Conservation (phyloP, 1,140 invertebrate genomes). For the Lordiphosa clarofinis region DNA sequence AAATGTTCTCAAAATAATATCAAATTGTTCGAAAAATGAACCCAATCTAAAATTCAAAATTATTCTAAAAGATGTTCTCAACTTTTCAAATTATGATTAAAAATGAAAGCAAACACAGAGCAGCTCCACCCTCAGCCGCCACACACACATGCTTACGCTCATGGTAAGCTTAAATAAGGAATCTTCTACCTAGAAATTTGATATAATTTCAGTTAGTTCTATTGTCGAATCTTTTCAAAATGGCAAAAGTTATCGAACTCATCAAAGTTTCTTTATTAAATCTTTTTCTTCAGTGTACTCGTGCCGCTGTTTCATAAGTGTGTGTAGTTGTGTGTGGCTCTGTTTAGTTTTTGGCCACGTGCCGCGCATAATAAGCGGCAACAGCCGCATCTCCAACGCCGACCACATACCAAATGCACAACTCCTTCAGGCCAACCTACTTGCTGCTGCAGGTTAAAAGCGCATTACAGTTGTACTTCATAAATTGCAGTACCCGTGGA, state of each 20-base stretch:
- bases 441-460: slow-evolving; percentile 54
- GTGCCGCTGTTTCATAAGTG: slow-evolving; percentile 11
- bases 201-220: neutral
- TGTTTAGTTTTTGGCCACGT: slow-evolving; percentile 66
- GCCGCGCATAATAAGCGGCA: slow-evolving; percentile 61
- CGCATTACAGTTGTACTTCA: slow-evolving; percentile 72
- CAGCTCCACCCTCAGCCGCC: too few species aligned
- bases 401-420: slow-evolving; percentile 39
- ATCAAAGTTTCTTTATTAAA: neutral
- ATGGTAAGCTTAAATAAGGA: neutral
- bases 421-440: slow-evolving; percentile 10
- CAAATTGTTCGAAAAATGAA: too few species aligned
- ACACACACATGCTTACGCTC: neutral
- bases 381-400: slow-evolving; percentile 20
- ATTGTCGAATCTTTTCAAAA: neutral
- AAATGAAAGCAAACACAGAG: too few species aligned
- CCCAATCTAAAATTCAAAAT: too few species aligned
- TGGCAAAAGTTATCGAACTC: neutral
- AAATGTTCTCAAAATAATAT: too few species aligned
- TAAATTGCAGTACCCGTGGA: slow-evolving; percentile 53
- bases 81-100: too few species aligned
- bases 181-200: neutral
- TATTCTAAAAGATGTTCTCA: too few species aligned
- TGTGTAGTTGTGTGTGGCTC: slow-evolving; percentile 41
- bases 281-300: neutral